Base-by-base conservation (phyloP, 2,113 vertebrate genomes). In the Columbina picui region DNA sequence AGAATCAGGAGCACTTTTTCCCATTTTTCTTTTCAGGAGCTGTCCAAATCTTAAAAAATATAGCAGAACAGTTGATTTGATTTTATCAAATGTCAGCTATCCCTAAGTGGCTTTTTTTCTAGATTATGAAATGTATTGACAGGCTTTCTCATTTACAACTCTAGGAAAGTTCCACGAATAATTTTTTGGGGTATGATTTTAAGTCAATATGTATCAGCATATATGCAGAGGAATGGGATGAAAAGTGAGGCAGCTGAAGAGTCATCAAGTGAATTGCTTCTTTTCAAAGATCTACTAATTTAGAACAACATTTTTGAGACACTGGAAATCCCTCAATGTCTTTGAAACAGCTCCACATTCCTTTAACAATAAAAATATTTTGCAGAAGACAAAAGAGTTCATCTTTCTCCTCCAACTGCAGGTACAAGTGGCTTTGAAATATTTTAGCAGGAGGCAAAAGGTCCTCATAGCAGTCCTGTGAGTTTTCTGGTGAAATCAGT, bases 1-100 rank as follows among this genome's bases (percentile, higher is more conserved):
- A 94, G 73, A 89, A 84, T 76, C 2, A 6, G n/a, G 41, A 84
- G 53, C 8, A 53, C 21, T 89, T 92, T 94, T 87, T 13, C 22
- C 56, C 79, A 41, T 68, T 92, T 93, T 84, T 90, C 29, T 81
- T 75, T 77, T 53, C 25, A 49, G 79, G 27, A 84, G 36, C 84
- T 75, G 60, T 92, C 76, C n/a, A 71, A 68, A 60, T 49, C 65
- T 84, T 95, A 68, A 75, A 93, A 96, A 93, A 61, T 65, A 71
- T 10, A 80, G 7, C 36, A 49, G 49, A 93, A 83, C 36, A 81
- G 8, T 92, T 92, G 17, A 30, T 95, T 84, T 87, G 68, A 92
- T 92, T 94, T 93, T 90, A 36, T 55, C 9, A 84, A 86, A 96
- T 68, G 56, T 84, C 92, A 92, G 14, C 50, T 84, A 38, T 83